Percentiles rank a stretch among this genome's conserved stretches.
These are phyloP conservation scores for Tortrix viridana DNA, from an alignment of 2,888 invertebrate species.

Conservation along the genomic window DNA sequence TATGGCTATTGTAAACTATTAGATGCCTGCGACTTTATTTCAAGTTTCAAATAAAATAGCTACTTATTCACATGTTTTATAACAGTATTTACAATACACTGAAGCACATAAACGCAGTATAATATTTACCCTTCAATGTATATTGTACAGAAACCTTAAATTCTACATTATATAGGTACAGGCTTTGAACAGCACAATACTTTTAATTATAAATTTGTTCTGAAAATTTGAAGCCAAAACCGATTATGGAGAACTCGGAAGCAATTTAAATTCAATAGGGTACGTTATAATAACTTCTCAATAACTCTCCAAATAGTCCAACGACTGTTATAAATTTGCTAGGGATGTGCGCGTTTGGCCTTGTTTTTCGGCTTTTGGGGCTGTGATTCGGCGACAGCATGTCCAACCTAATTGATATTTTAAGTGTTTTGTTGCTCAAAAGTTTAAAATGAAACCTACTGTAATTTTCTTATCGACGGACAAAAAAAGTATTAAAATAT, in stretches of 20 bases:
- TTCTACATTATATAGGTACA: not conserved
- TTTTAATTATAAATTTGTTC: conserved; percentile 15
- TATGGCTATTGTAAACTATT: too few species aligned
- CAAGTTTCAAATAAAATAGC: conserved; percentile 19
- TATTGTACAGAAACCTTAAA: too few species aligned
- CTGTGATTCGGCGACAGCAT: not conserved
- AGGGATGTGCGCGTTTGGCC: not conserved
- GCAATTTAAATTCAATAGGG: conserved; percentile 38
- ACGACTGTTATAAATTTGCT: conserved; percentile 24
- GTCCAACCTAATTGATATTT: not conserved
- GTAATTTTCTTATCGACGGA: too few species aligned
- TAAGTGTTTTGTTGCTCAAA: too few species aligned
- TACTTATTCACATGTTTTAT: too few species aligned
- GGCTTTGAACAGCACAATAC: conserved; percentile 7
- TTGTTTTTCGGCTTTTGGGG: not conserved
- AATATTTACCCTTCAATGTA: not conserved
- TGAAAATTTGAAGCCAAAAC: conserved; percentile 15
- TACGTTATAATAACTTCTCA: conserved; percentile 35
- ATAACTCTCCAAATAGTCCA: conserved; percentile 39
- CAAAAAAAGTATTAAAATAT: too few species aligned
- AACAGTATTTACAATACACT: too few species aligned
- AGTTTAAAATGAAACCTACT: too few species aligned
- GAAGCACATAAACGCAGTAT: too few species aligned
- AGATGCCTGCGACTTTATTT: too few species aligned
- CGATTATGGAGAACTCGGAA: conserved; percentile 28